Base-by-base conservation (phyloP, 2,797 vertebrate species). In the Cichlasoma orientale region DNA sequence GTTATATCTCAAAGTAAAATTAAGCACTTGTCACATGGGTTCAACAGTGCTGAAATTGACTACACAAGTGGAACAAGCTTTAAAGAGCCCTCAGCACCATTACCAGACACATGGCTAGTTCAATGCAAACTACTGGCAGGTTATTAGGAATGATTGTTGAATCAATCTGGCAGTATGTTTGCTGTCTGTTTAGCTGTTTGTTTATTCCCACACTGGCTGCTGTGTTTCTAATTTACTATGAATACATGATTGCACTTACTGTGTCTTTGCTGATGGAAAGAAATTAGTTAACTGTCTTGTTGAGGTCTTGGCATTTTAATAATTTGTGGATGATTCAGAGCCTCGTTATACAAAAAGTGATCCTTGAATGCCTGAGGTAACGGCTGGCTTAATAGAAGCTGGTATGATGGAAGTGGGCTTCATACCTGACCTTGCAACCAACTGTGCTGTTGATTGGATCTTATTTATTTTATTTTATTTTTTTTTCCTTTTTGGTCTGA, bases 241-340 rank as follows among this genome's bases (percentile, higher is more conserved):
- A 80, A 59, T 31, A 19, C 56, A 70, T 75, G 56, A 83, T 54
- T 56, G 68, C 72, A 63, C 55, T 79, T 52, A 55, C 47, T 76
- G 18, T 50, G 54, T 84, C 66, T 77, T 71, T 25, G 2, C 74
- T 74, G 71, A 86, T 72, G 27, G 59, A 82, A 82, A 86, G n/a
- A 77, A 77, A 85, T 69, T 69, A 72, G 63, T 75, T 83, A 75
- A 38, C 19, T 79, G 27, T 76, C 57, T 79, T 80, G 81, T 86
- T 84, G 72, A 73, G 77, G 66, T 74, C 70, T 78, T 88, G 83
- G 52, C 83, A 86, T 90, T 86, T 90, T 81, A 80, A 85, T 88
- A 77, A 79, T 85, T 84, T 79, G 47, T 36, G 25, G 54, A 79
- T 86, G 78, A 91, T 84, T 90, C 83, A 82, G 76, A 82, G 72